Evolutionary conservation across 1,140 invertebrate species (phyloP).

Genomic region (Rhyzopertha dominica): DNA sequence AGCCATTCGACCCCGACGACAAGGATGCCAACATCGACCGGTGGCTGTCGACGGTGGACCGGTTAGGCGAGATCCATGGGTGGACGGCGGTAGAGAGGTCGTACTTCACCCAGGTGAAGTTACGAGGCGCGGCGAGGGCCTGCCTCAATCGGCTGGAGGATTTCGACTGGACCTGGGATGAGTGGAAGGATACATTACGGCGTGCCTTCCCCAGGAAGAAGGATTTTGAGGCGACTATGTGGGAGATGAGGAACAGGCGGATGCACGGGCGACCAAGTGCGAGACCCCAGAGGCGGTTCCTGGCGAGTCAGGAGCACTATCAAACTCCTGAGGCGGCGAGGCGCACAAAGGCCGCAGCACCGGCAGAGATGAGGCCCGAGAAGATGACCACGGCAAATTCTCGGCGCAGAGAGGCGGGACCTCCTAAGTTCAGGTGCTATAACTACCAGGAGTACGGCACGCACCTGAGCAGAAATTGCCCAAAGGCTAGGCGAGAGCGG

Average conservation of each 20-base stretch:
- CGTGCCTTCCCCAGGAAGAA: slow-evolving; percentile 14
- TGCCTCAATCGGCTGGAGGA: slow-evolving; percentile 32
- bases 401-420: too few species aligned
- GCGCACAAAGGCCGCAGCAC: too few species aligned
- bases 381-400: too few species aligned
- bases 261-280: slow-evolving; percentile 35
- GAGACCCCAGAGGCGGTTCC: slow-evolving; percentile 27
- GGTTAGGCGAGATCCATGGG: slow-evolving; percentile 26
- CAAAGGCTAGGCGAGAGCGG: too few species aligned
- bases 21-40: slow-evolving; percentile 19
- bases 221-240: slow-evolving; percentile 14
- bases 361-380: too few species aligned
- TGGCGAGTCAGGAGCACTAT: too few species aligned
- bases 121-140: slow-evolving; percentile 26
- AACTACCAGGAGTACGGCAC: too few species aligned
- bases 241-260: slow-evolving; percentile 14
- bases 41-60: slow-evolving; percentile 33
- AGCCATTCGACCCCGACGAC: slow-evolving; percentile 24
- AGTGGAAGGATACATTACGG: slow-evolving; percentile 13
- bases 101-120: slow-evolving; percentile 10
- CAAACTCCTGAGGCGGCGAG: too few species aligned
- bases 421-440: too few species aligned
- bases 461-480: too few species aligned
- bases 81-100: slow-evolving; percentile 27
- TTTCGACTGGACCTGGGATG: slow-evolving; percentile 9